These are phyloP conservation scores for Coptodon rendalli DNA, from an alignment of 2,113 vertebrate species.

Conservation along the genomic window DNA sequence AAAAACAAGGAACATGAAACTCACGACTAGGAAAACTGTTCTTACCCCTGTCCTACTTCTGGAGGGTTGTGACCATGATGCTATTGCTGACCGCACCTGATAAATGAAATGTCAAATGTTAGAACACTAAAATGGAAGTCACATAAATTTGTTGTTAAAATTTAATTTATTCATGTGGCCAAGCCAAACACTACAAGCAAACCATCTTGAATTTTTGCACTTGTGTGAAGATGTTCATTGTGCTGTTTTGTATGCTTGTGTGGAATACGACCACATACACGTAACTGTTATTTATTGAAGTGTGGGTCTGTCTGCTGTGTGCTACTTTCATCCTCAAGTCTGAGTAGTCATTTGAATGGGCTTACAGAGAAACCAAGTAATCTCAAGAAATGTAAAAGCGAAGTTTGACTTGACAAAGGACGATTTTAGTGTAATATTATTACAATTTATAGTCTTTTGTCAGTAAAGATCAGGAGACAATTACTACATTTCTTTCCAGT, in stretches of 20 bases:
- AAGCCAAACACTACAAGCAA: not conserved
- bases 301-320: too few species aligned
- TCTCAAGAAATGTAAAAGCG: too few species aligned
- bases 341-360: too few species aligned
- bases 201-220: not conserved
- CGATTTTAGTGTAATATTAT: too few species aligned
- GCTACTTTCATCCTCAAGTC: too few species aligned
- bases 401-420: too few species aligned
- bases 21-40: not conserved
- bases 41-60: constrained; percentile 20
- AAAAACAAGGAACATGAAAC: not conserved
- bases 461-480: too few species aligned
- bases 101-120: not conserved
- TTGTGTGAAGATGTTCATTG: not conserved
- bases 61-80: not conserved
- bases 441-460: too few species aligned
- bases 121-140: not conserved
- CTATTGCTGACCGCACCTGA: constrained; percentile 32
- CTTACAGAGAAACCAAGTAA: too few species aligned
- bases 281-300: too few species aligned
- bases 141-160: not conserved
- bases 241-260: not conserved
- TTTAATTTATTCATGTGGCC: not conserved
- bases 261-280: not conserved
- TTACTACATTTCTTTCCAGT: too few species aligned